These are phyloP conservation scores for Toxostoma redivivum DNA, from an alignment of 2,113 vertebrate species.

Conservation along the genomic window DNA sequence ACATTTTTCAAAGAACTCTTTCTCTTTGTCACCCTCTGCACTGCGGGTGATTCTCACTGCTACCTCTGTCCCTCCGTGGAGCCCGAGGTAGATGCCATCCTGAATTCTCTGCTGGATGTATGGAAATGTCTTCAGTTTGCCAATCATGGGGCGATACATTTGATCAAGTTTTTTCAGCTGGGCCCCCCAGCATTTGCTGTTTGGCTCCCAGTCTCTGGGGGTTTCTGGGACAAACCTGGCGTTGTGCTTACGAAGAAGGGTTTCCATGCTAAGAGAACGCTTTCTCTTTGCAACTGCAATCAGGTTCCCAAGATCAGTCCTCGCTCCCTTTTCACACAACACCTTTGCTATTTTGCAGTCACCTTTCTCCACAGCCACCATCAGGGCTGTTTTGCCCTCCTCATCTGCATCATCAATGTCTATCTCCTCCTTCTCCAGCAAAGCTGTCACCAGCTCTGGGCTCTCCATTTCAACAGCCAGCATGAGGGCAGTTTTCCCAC, in stretches of 20 bases:
- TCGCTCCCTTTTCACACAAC: constrained; percentile 53
- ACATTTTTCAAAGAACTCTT: constrained; percentile 26
- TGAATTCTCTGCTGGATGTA: constrained; percentile 42
- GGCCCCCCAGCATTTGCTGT: constrained; percentile 50
- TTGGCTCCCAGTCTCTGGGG: constrained; percentile 15
- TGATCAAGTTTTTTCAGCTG: constrained; percentile 28
- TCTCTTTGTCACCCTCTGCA: neutral
- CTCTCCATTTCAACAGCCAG: constrained; percentile 57
- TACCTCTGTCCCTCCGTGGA: constrained; percentile 49
- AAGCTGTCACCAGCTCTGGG: constrained; percentile 24
- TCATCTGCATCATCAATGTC: constrained; percentile 50
- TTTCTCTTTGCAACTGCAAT: neutral
- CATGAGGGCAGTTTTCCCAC: constrained; percentile 67
- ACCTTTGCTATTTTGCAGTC: neutral
- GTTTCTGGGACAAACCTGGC: neutral
- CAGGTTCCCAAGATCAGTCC: constrained; percentile 12
- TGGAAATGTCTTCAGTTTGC: constrained; percentile 65
- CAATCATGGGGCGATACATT: constrained; percentile 26
- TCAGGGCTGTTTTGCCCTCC: constrained; percentile 56
- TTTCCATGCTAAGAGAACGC: neutral
- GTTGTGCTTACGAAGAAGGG: neutral
- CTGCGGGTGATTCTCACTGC: constrained; percentile 57
- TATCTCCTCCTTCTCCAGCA: constrained; percentile 39
- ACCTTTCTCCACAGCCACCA: constrained; percentile 16
- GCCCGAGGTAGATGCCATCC: constrained; percentile 67